Conservation (phyloP, 2,888 invertebrate species). For the Polymixis lichenea region DNA sequence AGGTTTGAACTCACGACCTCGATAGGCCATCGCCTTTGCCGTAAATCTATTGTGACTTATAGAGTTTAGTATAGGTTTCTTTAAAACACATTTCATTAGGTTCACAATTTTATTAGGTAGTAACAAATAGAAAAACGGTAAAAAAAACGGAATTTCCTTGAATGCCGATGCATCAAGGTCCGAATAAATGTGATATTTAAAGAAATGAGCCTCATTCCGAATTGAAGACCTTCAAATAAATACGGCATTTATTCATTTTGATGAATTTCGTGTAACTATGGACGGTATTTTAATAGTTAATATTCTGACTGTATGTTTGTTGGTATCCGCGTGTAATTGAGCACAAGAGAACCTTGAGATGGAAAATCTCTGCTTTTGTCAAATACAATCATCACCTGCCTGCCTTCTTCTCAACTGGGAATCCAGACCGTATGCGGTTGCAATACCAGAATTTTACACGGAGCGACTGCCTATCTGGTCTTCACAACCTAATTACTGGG, state of each 20-base stretch:
- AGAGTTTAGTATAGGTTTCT: background rate
- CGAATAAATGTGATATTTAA: background rate
- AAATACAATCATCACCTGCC: too few species aligned
- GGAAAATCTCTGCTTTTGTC: too few species aligned
- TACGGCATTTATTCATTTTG: conserved; percentile 13
- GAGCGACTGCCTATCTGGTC: too few species aligned
- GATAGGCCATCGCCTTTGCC: background rate
- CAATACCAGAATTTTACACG: too few species aligned
- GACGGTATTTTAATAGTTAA: background rate
- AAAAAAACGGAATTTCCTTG: conserved; percentile 6
- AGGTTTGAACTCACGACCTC: background rate
- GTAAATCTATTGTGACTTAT: background rate
- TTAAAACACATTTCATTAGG: background rate
- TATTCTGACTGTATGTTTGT: too few species aligned
- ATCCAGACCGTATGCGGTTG: too few species aligned
- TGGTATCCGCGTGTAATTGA: too few species aligned
- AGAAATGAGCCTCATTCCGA: conserved; percentile 9
- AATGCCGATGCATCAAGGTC: conserved; percentile 24
- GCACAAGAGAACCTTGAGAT: too few species aligned
- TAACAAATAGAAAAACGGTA: background rate
- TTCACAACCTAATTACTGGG: too few species aligned
- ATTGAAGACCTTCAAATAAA: conserved; percentile 29
- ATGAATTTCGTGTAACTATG: background rate
- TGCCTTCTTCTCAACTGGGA: too few species aligned
- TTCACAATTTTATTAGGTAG: background rate